Conservation (phyloP, 2,888 invertebrate species). For the Papilio elwesi region DNA sequence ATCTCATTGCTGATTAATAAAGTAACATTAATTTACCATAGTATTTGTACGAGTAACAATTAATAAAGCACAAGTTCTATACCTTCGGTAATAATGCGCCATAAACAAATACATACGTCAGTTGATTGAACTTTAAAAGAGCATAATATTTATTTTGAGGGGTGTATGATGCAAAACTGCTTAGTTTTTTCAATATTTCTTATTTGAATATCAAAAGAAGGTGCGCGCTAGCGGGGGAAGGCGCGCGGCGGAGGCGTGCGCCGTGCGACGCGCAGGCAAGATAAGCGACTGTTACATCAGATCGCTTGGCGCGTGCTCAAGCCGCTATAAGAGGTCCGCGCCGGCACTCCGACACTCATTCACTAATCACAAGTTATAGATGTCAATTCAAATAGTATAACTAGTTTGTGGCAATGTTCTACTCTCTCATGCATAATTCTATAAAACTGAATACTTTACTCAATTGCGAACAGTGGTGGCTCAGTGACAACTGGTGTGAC, state of each 20-base stretch:
- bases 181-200: conserved; percentile 28
- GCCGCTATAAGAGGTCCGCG: conserved; percentile 65
- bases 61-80: neutral
- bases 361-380: conserved; percentile 70
- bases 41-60: no score
- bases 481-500: conserved; percentile 81
- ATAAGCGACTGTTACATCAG: conserved; percentile 75
- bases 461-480: conserved; percentile 79
- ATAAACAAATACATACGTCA: neutral
- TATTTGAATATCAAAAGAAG: conserved; percentile 28
- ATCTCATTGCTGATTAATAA: no score
- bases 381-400: conserved; percentile 64
- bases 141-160: conserved; percentile 1
- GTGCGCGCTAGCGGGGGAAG: conserved; percentile 20
- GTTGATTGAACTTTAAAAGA: neutral
- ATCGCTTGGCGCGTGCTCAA: conserved; percentile 61
- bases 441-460: conserved; percentile 65
- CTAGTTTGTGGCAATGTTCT: conserved; percentile 81
- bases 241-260: conserved; percentile 35
- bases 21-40: no score
- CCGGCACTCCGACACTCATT: conserved; percentile 62
- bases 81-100: neutral
- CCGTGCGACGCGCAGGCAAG: conserved; percentile 57
- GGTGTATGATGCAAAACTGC: conserved; percentile 24
- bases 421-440: conserved; percentile 75